Evolutionary conservation across 2,113 vertebrate genomes (phyloP).

Genomic region (Noctilio leporinus): DNA sequence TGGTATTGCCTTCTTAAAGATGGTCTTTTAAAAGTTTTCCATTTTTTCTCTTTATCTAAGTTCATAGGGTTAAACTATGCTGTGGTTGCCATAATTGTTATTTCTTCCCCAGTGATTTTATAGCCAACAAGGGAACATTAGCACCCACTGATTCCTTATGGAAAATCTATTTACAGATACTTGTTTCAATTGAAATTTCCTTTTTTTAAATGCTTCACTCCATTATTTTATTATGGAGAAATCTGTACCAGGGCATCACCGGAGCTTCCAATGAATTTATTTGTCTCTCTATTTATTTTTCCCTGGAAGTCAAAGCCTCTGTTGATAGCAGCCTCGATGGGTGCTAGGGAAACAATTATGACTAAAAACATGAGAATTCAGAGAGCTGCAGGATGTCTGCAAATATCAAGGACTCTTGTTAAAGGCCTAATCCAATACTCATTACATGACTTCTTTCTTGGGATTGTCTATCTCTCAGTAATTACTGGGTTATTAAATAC

Average conservation of each 20-base stretch:
- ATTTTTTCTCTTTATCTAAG: conserved; percentile 8
- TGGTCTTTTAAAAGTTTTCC: neutral
- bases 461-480: neutral
- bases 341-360: conserved; percentile 46
- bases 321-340: conserved; percentile 55
- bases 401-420: conserved; percentile 19
- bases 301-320: conserved; percentile 28
- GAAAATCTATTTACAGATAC: conserved; percentile 59
- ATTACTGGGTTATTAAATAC: neutral
- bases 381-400: conserved; percentile 27
- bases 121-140: conserved; percentile 56
- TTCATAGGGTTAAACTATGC: conserved; percentile 26
- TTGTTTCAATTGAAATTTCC: conserved; percentile 23
- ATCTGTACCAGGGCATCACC: conserved; percentile 40
- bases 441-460: neutral
- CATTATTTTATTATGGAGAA: conserved; percentile 60
- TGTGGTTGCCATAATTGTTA: conserved; percentile 51
- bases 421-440: neutral
- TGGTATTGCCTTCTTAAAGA: conserved; percentile 33
- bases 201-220: conserved; percentile 36
- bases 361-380: conserved; percentile 41
- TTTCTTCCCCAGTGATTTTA: conserved; percentile 71
- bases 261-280: conserved; percentile 18
- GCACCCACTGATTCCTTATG: conserved; percentile 53
- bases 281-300: conserved; percentile 48